A percentile compares a stretch with the other conserved stretches of the same genome.
Conservation (phyloP, 2,797 vertebrate species). For the Coranthus polyacanthus region DNA sequence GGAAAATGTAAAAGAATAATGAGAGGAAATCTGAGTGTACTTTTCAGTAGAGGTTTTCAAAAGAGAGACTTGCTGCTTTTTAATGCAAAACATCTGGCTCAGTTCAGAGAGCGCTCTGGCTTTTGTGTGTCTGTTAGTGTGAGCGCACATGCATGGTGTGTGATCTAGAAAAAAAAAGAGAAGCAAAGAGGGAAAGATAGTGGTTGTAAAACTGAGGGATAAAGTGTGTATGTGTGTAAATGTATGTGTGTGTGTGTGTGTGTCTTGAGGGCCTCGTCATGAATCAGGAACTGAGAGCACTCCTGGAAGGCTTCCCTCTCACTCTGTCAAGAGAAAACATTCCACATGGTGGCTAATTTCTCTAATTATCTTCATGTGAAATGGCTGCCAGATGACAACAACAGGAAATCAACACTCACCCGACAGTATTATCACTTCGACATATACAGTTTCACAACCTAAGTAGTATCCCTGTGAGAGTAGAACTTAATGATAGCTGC, state of each 20-base stretch:
- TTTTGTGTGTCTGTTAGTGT: conserved; percentile 27
- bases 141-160: conserved; percentile 47
- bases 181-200: conserved; percentile 44
- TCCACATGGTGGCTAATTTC: conserved; percentile 87
- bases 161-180: conserved; percentile 27
- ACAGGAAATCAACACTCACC: conserved; percentile 80
- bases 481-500: conserved; percentile 9
- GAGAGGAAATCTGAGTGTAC: conserved; percentile 33
- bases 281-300: conserved; percentile 66
- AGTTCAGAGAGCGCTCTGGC: conserved; percentile 36
- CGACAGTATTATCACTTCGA: conserved; percentile 61
- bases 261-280: conserved; percentile 31
- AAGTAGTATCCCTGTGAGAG: neutral
- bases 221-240: conserved; percentile 14
- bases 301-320: conserved; percentile 80
- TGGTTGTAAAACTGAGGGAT: conserved; percentile 53
- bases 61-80: conserved; percentile 44
- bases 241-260: conserved; percentile 19
- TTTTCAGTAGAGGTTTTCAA: conserved; percentile 43
- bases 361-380: conserved; percentile 87
- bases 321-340: conserved; percentile 75
- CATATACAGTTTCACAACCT: conserved; percentile 41
- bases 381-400: conserved; percentile 84
- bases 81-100: conserved; percentile 75
- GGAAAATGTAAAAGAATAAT: conserved; percentile 37